A percentile compares a stretch with the other conserved stretches of the same genome.
These are phyloP conservation scores for Drosophila serrata DNA, from an alignment of 1,140 invertebrate genomes.

Conservation along the genomic window DNA sequence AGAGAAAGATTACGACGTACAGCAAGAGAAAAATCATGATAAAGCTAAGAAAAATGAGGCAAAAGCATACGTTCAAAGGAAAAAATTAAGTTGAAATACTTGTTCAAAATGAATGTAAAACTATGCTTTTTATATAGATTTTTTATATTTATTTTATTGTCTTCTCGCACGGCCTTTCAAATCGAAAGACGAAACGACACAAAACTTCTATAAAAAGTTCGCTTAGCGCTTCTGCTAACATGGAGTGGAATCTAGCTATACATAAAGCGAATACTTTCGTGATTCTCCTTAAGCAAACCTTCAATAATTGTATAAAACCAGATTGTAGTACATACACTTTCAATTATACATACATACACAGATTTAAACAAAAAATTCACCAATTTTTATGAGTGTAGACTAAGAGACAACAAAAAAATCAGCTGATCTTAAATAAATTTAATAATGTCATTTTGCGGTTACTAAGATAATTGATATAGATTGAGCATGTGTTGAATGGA, in stretches of 20 bases:
- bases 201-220: slow-evolving; percentile 30
- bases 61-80: slow-evolving; percentile 65
- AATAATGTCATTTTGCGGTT: slow-evolving; percentile 69
- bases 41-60: slow-evolving; percentile 31
- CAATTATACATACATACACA: slow-evolving; percentile 52
- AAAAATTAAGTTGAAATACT: slow-evolving; percentile 62
- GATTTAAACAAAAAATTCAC: slow-evolving; percentile 36
- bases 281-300: background rate
- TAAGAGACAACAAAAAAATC: slow-evolving; percentile 39
- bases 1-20: slow-evolving; percentile 36
- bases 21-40: slow-evolving; percentile 27
- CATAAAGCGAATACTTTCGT: background rate
- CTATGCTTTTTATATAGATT: slow-evolving; percentile 69
- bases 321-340: slow-evolving; percentile 59
- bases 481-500: slow-evolving; percentile 62
- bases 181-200: slow-evolving; percentile 10
- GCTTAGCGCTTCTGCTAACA: slow-evolving; percentile 29
- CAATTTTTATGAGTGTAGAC: slow-evolving; percentile 58
- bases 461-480: slow-evolving; percentile 76
- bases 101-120: slow-evolving; percentile 72
- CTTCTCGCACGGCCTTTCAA: slow-evolving; percentile 30
- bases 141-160: slow-evolving; percentile 59
- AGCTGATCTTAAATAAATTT: slow-evolving; percentile 78
- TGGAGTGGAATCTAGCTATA: slow-evolving; percentile 7
- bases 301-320: slow-evolving; percentile 65